Evolutionary conservation across 1,140 invertebrate genomes (phyloP).

Genomic region (Caerostris darwini): DNA sequence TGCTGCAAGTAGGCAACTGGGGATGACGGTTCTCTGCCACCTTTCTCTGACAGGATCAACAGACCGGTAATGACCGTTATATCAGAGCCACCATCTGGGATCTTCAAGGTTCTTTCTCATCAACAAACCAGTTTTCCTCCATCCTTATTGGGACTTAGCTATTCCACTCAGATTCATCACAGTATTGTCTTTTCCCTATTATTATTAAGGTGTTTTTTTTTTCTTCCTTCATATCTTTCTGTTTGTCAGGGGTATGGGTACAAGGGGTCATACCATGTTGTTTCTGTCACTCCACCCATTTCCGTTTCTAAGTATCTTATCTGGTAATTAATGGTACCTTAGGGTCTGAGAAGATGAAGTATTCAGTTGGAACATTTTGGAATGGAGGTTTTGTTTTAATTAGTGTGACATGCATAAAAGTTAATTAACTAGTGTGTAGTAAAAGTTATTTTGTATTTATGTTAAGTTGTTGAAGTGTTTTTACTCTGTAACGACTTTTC

Average conservation of each 20-base stretch:
- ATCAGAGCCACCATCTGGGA: conserved; percentile 50
- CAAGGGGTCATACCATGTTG: neutral
- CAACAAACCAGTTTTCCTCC: conserved; percentile 51
- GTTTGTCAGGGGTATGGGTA: neutral
- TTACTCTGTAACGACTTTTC: too few relatives aligned
- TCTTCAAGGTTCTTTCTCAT: conserved; percentile 44
- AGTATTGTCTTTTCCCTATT: conserved; percentile 22
- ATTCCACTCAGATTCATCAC: neutral
- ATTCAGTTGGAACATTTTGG: neutral
- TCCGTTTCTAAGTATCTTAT: conserved; percentile 29
- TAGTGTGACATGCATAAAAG: neutral
- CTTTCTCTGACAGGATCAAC: conserved; percentile 24
- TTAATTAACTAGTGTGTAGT: neutral
- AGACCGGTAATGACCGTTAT: conserved; percentile 71
- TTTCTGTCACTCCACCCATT: conserved; percentile 37
- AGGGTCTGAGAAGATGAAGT: neutral
- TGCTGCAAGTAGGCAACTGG: conserved; percentile 42
- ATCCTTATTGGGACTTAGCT: neutral
- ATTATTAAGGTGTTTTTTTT: neutral
- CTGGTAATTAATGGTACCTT: neutral
- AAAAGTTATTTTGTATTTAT: neutral
- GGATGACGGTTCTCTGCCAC: conserved; percentile 13
- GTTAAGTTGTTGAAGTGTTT: too few relatives aligned
- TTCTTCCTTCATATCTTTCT: neutral
- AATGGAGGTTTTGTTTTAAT: neutral